These are phyloP conservation scores for Tenthredo notha DNA, from an alignment of 2,888 invertebrate genomes.

Conservation along the genomic window DNA sequence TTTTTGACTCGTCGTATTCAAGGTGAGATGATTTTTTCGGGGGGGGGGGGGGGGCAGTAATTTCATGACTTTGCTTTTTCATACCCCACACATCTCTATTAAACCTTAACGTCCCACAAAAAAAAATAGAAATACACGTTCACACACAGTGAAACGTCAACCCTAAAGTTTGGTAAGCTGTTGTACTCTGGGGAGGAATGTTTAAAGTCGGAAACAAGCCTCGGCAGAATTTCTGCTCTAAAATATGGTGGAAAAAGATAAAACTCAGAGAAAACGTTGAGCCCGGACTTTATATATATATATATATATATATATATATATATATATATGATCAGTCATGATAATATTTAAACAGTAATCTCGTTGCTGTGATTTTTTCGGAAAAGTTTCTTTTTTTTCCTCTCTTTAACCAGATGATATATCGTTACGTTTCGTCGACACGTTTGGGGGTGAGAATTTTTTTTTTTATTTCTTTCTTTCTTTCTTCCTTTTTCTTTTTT, in stretches of 20 bases:
- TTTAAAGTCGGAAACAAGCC: not conserved
- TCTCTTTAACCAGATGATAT: not conserved
- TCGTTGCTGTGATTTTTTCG: not conserved
- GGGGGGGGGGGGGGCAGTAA: too few relatives aligned
- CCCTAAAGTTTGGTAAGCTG: slow-evolving; percentile 26
- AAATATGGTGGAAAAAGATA: not conserved
- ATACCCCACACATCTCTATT: not conserved
- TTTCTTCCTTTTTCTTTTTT: not conserved
- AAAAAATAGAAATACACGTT: not conserved
- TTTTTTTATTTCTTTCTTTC: too few relatives aligned
- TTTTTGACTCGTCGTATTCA: not conserved
- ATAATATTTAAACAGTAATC: not conserved
- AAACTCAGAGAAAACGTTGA: not conserved
- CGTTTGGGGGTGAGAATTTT: not conserved
- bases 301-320: not conserved
- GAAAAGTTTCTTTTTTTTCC: not conserved
- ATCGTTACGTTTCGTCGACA: not conserved
- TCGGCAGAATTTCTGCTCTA: not conserved
- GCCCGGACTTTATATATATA: not conserved
- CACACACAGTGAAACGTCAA: not conserved
- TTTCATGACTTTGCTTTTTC: not conserved
- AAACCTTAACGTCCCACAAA: not conserved
- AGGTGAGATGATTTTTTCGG: too few relatives aligned
- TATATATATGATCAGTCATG: not conserved
- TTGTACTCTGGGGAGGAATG: slow-evolving; percentile 33